Base-by-base conservation (phyloP, 2,113 vertebrate species). In the Eublepharis macularius region DNA sequence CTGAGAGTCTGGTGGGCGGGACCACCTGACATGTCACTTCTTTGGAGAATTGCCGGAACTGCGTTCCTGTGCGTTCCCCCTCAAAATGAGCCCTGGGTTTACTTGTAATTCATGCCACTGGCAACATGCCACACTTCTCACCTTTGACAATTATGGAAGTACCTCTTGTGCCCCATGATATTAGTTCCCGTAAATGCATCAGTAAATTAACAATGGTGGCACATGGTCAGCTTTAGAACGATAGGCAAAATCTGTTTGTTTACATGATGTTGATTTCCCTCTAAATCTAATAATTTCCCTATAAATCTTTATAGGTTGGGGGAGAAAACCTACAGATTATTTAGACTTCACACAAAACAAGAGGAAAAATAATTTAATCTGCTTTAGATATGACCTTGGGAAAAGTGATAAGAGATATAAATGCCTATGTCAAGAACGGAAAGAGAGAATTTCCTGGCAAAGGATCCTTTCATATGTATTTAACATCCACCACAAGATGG, bases 401-500 rank as follows among this genome's bases (percentile, higher is more conserved):
- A 41, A 84, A 32, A 19, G 9, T 63, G 51, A 34, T 19, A 57
- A 57, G 29, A 39, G 21, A 13, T 39, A 72, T 54, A 19, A 76
- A 19, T 70, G 4, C 34, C 49, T 63, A 10, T 2, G 6, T 26
- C 60, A 21, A 10, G 26, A 32, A 39, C 14, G 8, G 34, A 45
- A 34, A 26, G 5, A 43, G 12, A 34, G 32, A 49, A 69, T 4
- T 6, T 5, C 83, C 68, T 1, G 1, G 1, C 21, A 32, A 26
- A 60, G 34, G 54, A 45, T 1, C 10, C 57, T 2, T 88, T 32
- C 34, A 0, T 11, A 29, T 82, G 57, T 1, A 0, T 32, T 2
- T 76, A 75, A 65, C 1, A 0, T 63, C 65, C 49, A 63, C 84
- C 91, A 73, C 66, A 7, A 47, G 91, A 81, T 88, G 91, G 76